phyloP scores from a whole-genome alignment of 2,113 vertebrate genomes.

The Gracilinanus agilis region DNA sequence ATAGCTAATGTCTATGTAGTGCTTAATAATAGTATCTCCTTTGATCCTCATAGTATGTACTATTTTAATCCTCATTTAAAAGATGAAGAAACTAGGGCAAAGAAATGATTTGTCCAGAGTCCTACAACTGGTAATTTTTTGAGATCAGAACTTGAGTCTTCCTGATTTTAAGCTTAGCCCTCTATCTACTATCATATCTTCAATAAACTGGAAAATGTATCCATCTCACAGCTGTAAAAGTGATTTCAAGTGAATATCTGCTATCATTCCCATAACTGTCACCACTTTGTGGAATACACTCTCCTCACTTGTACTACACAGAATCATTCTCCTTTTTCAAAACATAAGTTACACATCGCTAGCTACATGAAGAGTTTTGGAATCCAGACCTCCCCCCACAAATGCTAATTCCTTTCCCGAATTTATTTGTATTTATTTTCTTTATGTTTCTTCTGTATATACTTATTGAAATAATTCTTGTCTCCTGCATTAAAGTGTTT shows the following conservation, averaged over 20 bases:
- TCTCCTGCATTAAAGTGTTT: not conserved
- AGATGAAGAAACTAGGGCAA: no score
- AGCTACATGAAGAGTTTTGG: not conserved
- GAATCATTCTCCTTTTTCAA: not conserved
- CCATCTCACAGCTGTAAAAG: not conserved
- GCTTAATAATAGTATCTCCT: no score
- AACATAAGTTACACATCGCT: not conserved
- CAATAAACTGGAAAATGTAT: not conserved
- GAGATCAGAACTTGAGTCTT: not conserved
- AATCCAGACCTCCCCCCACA: not conserved
- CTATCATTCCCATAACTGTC: not conserved
- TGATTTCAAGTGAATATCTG: not conserved
- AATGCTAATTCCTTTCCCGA: not conserved
- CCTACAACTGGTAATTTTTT: no score
- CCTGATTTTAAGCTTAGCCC: not conserved
- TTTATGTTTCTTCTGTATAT: not conserved
- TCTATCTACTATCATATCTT: not conserved
- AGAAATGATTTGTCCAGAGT: no score
- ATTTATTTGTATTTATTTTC: not conserved
- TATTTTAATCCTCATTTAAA: no score
- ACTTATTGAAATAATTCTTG: not conserved
- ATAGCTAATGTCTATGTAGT: no score
- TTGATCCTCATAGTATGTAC: no score
- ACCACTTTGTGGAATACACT: no score
- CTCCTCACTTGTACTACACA: not conserved